Evolutionary conservation across 2,113 vertebrate species (phyloP).

Genomic region (Mormyrus iriodes): DNA sequence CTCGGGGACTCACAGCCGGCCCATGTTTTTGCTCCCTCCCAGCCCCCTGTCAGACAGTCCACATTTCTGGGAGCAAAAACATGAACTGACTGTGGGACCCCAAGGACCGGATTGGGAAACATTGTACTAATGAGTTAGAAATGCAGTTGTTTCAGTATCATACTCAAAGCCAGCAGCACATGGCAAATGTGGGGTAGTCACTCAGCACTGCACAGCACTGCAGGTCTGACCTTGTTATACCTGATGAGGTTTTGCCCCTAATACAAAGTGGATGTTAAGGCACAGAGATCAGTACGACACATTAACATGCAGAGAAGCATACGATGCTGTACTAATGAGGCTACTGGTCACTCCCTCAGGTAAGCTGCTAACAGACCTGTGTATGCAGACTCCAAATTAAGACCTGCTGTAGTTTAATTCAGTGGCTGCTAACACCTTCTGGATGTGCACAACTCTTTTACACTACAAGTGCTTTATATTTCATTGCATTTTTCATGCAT

Average conservation of each 20-base stretch:
- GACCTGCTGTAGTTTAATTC: not conserved
- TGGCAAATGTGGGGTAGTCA: not conserved
- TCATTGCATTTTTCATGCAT: not conserved
- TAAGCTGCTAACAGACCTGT: not conserved
- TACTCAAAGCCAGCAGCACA: not conserved
- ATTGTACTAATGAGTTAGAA: not conserved
- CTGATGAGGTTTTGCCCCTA: not conserved
- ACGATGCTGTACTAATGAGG: not conserved
- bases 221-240: not conserved
- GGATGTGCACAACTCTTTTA: not conserved
- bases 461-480: not conserved
- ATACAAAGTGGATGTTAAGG: not conserved
- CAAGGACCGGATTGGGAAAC: not conserved
- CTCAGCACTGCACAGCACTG: not conserved
- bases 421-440: not conserved
- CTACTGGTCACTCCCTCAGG: not conserved
- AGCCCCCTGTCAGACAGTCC: no score
- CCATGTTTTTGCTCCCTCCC: not conserved
- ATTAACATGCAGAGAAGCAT: not conserved
- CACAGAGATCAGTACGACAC: not conserved
- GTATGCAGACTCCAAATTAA: not conserved
- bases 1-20: not conserved
- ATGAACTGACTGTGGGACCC: not conserved
- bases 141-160: not conserved
- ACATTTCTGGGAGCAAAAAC: not conserved